Evolutionary conservation across 2,797 vertebrate species (phyloP), one percentile per base, ranked within the genome.

Genomic region (Aselliscus stoliczkanus): DNA sequence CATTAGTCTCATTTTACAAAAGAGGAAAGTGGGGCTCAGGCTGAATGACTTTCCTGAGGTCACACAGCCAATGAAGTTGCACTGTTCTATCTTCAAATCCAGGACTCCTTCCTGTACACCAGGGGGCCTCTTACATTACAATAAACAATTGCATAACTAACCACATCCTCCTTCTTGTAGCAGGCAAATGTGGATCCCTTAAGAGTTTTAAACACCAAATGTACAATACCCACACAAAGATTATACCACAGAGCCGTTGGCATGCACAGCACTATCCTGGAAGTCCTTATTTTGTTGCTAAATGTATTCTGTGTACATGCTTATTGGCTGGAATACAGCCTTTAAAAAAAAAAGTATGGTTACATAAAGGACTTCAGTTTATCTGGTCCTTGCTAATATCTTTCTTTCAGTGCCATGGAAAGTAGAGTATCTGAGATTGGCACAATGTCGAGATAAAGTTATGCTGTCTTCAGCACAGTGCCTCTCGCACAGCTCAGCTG

Each of bases 271-370:
- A 64, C 62, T 13, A 44, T 42, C 34, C 73, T 56, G 39, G 44
- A 96, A 94, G 82, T 84, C 25, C 37, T 93, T 44, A 77, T 87
- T 89, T 90, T 88, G 81, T 72, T 95, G 72, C n/a, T 93, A 94
- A 95, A 87, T 96, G 34, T 60, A 50, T 27, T 92, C 75, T 82
- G 62, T 56, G 39, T 75, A 54, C 21, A 31, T n/a, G 56, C 73
- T 90, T 88, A 20, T 73, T 95, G 76, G 56, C 50, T 94, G 56
- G 72, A 85, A 73, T 50, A 75, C 7, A 54, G 44, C n/a, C n/a
- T n/a, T n/a, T 77, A 73, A 81, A 14, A 21, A 93, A 92, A 92
- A 84, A 65, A 82, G 25, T 42, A 44, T 60, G 56, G 52, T 89
- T 81, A n/a, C 34, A 81, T 52, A 90, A 93, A 93, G 50, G 25